Percentiles rank a stretch among this genome's conserved stretches.
Evolutionary conservation across 1,140 invertebrate species (phyloP).

Genomic region (Brachionus rotundiformis): DNA sequence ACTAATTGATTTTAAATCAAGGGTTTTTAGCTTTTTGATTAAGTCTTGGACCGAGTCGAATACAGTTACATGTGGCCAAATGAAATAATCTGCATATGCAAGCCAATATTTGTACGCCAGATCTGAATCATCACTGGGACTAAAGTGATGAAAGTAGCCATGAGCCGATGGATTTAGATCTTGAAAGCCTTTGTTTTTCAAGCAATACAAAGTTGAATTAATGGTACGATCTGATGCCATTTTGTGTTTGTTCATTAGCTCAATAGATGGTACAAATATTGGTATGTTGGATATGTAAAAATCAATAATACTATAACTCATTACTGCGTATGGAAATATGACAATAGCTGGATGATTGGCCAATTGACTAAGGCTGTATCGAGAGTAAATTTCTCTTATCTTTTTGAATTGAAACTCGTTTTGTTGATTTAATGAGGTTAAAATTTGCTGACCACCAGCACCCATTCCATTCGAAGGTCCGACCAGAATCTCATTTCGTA

Average conservation of each 20-base stretch:
- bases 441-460: neutral
- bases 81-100: constrained; percentile 52
- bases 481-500: constrained; percentile 4
- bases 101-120: constrained; percentile 52
- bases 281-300: constrained; percentile 52
- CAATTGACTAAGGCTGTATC: constrained; percentile 53
- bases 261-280: constrained; percentile 52
- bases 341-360: constrained; percentile 52
- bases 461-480: neutral
- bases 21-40: constrained; percentile 21
- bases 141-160: constrained; percentile 35
- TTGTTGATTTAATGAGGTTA: neutral
- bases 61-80: constrained; percentile 37
- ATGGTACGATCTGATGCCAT: constrained; percentile 51
- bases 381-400: constrained; percentile 9
- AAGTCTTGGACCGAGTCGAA: constrained; percentile 51
- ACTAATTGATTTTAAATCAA: constrained; percentile 2
- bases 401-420: constrained; percentile 1
- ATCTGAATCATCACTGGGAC: neutral
- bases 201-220: neutral
- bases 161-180: constrained; percentile 17
- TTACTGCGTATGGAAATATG: constrained; percentile 53
- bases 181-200: neutral
- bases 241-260: constrained; percentile 48
- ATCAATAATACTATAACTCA: constrained; percentile 47